Evolutionary conservation across 2,888 invertebrate genomes (phyloP), one percentile per base, ranked within the genome.

Genomic region (Anthoptus insignis): DNA sequence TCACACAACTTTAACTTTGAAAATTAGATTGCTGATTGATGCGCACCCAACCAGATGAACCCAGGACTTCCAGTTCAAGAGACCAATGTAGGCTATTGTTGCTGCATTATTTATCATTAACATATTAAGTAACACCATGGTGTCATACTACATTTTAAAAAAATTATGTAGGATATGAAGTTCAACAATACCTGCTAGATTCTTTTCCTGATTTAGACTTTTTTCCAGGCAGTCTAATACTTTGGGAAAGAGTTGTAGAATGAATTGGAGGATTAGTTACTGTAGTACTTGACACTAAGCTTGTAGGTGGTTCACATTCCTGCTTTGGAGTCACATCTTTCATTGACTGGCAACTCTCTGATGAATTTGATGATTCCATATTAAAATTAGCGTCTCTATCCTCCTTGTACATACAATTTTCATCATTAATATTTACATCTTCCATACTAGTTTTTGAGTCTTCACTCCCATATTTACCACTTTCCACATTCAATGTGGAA

Each of bases 291-390:
- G 89, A 86, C 16, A 89, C 86, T 61, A 87, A 75, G 67, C 82
- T 84, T 13, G 82, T 78, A 0, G 79, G 77, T 2, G 82, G 73
- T 9, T 92, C 91, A 49, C 76, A 68, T 32, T 91, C 91, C 68
- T 87, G 88, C 64, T 91, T 92, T 7, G 86, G 75, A 16, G 80
- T 76, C 0, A 83, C 76, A 54, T 93, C 93, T 68, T 91, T 93
- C 85, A 90, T 83, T 21, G 93, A 93, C 50, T 93, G 91, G 76
- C 90, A 90, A 68, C 93, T 93, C 70, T 93, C 93, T 1, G 93
- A 93, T 1, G 93, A 93, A 67, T 92, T 93, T 37, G 93, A 93
- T 7, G 91, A 91, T 72, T 93, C 93, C 90, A 93, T 92, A 73
- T 92, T 92, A 73, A 82, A 93, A 73, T 91, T 93, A 22, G 91